Conservation (phyloP, 2,888 invertebrate species). For the Oxystoma pomonae region DNA sequence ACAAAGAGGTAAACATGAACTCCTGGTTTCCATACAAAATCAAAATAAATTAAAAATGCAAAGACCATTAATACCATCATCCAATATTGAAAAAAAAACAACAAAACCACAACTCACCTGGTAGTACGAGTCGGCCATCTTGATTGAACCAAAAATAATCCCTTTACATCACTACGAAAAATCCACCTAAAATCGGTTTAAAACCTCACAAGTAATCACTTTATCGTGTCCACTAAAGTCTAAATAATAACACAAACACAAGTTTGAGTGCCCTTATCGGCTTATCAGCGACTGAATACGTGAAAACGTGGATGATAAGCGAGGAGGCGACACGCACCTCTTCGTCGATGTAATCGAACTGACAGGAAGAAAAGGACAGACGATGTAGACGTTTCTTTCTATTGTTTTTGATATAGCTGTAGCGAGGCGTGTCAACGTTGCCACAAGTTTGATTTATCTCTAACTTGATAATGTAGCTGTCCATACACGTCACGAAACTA, state of each 20-base stretch:
- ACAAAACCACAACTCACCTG: slow-evolving; percentile 51
- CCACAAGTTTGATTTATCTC: no score
- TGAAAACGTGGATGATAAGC: background rate
- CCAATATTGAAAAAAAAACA: no score
- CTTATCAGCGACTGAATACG: no score
- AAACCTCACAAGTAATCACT: no score
- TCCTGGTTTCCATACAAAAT: no score
- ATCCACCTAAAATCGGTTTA: background rate
- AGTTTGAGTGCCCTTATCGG: background rate
- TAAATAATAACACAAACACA: background rate
- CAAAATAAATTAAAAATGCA: no score
- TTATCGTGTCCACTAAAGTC: background rate
- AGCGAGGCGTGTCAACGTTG: background rate
- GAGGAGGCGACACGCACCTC: background rate
- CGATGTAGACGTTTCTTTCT: background rate
- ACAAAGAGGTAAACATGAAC: no score
- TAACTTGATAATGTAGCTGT: no score
- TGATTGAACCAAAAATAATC: slow-evolving; percentile 39
- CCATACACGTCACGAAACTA: no score
- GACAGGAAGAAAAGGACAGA: background rate
- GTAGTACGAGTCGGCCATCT: slow-evolving; percentile 65
- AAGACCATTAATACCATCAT: no score
- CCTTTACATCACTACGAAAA: background rate
- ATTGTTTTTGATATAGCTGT: background rate
- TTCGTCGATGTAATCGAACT: background rate